Evolutionary conservation across 2,113 vertebrate species (phyloP).

Genomic region (Panthera leo): DNA sequence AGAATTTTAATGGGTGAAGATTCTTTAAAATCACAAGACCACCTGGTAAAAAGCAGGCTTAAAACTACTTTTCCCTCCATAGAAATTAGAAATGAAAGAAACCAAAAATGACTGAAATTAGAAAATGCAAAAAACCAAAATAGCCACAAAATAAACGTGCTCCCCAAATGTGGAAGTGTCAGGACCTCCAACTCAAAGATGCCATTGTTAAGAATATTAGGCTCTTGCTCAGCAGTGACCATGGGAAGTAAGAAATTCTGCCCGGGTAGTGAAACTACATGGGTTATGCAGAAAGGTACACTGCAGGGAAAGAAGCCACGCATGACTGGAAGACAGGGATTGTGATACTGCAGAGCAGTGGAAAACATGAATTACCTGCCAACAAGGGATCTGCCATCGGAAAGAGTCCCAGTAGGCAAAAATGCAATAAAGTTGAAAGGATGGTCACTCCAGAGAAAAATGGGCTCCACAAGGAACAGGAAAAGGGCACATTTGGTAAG

Average conservation of each 20-base stretch:
- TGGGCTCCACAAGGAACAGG: background rate
- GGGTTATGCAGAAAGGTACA: background rate
- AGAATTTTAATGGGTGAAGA: conserved; percentile 63
- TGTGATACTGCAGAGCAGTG: background rate
- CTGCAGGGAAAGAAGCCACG: accelerated
- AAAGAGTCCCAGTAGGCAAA: background rate
- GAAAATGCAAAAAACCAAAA: conserved; percentile 40
- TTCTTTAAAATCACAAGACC: conserved; percentile 60
- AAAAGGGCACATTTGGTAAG: background rate
- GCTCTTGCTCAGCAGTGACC: background rate
- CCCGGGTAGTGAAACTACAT: background rate
- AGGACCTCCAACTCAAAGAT: background rate
- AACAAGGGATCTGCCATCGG: background rate
- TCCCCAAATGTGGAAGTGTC: background rate
- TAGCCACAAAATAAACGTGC: background rate
- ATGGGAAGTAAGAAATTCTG: background rate
- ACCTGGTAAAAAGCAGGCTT: conserved; percentile 51
- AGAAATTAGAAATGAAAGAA: conserved; percentile 56
- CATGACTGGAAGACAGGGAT: background rate
- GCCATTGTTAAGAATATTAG: background rate
- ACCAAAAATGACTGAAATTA: conserved; percentile 16
- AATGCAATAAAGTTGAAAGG: background rate
- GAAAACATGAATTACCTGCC: background rate
- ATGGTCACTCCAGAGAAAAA: background rate
- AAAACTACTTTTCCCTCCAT: background rate